phyloP scores from a whole-genome alignment of 2,797 vertebrate species.

The Rallus crepitans region DNA sequence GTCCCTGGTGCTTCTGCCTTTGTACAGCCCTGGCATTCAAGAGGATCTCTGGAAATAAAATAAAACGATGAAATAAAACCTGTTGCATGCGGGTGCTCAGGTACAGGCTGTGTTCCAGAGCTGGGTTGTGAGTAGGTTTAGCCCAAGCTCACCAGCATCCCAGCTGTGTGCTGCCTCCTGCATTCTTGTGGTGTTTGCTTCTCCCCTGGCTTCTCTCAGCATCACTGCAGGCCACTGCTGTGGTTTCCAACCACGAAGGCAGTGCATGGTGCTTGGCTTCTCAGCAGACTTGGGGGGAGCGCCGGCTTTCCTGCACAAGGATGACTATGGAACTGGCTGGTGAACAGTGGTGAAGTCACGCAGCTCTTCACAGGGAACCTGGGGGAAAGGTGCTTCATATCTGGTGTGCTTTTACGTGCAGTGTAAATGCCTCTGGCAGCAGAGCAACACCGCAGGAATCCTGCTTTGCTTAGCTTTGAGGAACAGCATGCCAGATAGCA shows the following conservation, averaged over 20 bases:
- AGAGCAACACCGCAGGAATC: not conserved
- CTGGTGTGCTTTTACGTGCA: not conserved
- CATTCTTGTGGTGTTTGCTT: not conserved
- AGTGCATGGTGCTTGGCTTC: rapidly evolving
- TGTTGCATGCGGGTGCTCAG: not conserved
- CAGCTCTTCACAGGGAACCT: not conserved
- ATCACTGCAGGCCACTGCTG: not conserved
- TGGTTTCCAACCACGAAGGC: not conserved
- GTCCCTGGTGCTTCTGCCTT: not conserved
- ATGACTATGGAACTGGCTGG: not conserved
- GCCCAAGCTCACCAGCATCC: rapidly evolving
- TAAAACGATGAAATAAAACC: not conserved
- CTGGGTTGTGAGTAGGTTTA: not conserved
- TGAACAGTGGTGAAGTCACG: not conserved
- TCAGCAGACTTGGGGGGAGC: too few species aligned
- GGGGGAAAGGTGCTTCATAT: not conserved
- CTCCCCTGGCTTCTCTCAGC: not conserved
- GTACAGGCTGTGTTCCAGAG: not conserved
- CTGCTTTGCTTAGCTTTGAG: not conserved
- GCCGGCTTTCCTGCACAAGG: not conserved
- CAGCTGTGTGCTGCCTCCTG: rapidly evolving
- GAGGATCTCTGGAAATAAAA: not conserved
- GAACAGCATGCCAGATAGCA: not conserved
- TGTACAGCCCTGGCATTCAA: not conserved
- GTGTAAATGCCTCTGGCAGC: not conserved